Evolutionary conservation across 2,113 vertebrate species (phyloP), one percentile per base, ranked within the genome.

Genomic region (Nyctibius bracteatus): DNA sequence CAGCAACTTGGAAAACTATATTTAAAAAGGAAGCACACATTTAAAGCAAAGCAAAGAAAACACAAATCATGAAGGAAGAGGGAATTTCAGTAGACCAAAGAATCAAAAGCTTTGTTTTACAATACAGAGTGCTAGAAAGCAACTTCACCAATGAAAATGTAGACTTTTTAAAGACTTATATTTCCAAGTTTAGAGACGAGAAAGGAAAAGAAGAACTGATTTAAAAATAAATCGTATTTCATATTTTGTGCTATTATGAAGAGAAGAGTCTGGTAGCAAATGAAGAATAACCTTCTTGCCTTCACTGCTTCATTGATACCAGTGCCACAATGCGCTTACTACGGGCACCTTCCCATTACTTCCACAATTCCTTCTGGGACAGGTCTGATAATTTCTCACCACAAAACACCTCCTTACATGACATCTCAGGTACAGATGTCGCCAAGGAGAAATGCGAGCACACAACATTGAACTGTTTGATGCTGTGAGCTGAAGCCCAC

Each of bases 1-100:
- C 97, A 96, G 97, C 96, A 96, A 96, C 98, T 97, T 92, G 94
- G 97, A 96, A 96, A 88, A 96, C 98, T 97, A 95, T 97, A 97
- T 98, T 97, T 97, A 97, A 98, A 97, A 97, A 96, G 95, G 87
- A 93, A 98, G 97, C 86, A 97, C 86, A 97, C 95, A 96, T 97
- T 97, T 97, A 94, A 97, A 97, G 96, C 80, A 97, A 96, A 86
- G 75, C 90, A 97, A 90, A 88, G 80, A 61, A 94, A 91, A 96
- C 89, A 92, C 75, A 94, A 80, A 94, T 82, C 47, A 55, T 51
- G 70, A 96, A 89, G 92, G 5, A 93, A 80, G 90, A 96, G 96
- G 97, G 81, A 93, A 96, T 92, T 97, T 74, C 61, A 91, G 81
- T 0, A n/a, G 52, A 88, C 33, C 19, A 57, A 27, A 54, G 84